phyloP scores from a whole-genome alignment of 2,888 invertebrate genomes.

The Drosophila buzzatii region DNA sequence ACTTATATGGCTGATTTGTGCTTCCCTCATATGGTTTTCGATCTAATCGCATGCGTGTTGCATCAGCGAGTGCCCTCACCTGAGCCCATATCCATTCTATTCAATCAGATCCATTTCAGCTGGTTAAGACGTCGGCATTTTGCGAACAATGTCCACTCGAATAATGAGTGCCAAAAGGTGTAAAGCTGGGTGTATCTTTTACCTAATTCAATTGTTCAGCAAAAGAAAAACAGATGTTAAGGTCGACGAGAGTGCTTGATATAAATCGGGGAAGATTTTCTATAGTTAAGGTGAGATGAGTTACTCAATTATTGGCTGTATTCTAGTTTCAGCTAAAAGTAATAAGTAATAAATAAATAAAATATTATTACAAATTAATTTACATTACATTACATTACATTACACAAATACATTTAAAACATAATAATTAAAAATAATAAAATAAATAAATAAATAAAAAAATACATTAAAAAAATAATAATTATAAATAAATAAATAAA shows the following conservation, averaged over 20 bases:
- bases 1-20: constrained; percentile 35
- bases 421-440: too few relatives aligned
- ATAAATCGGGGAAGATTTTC: background rate
- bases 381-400: too few relatives aligned
- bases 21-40: constrained; percentile 48
- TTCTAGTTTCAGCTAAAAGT: background rate
- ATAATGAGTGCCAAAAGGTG: constrained; percentile 45
- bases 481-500: too few relatives aligned
- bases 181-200: constrained; percentile 38
- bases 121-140: constrained; percentile 16
- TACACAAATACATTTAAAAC: too few relatives aligned
- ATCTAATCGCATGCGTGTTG: constrained; percentile 55
- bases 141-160: constrained; percentile 22
- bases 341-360: background rate
- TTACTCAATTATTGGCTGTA: background rate
- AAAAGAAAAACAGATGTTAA: constrained; percentile 14
- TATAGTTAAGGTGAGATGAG: background rate
- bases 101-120: constrained; percentile 12
- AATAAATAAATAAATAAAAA: too few relatives aligned
- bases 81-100: constrained; percentile 41
- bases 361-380: too few relatives aligned
- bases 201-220: constrained; percentile 18
- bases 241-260: background rate
- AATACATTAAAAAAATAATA: too few relatives aligned
- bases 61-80: constrained; percentile 15